These are phyloP conservation scores for Strix occidentalis DNA, from an alignment of 2,797 vertebrate species.

Conservation along the genomic window DNA sequence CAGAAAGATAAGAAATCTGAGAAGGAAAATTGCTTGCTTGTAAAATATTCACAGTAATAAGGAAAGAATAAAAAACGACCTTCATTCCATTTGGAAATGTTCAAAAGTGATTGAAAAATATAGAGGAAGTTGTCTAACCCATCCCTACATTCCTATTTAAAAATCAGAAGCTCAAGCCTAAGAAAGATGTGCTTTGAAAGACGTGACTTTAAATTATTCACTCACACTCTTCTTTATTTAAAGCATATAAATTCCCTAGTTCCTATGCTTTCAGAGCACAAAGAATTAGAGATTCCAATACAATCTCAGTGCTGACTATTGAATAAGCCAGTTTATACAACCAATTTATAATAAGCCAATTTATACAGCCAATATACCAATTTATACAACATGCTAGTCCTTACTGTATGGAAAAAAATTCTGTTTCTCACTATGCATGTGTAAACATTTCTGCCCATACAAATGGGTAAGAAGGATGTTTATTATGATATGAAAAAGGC, in stretches of 20 bases:
- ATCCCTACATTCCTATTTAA: not conserved
- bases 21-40: not conserved
- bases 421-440: not conserved
- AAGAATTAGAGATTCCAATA: not conserved
- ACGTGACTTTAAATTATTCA: not conserved
- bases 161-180: not conserved
- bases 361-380: not conserved
- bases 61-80: not conserved
- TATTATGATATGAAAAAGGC: not conserved
- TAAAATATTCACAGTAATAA: not conserved
- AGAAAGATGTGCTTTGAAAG: not conserved
- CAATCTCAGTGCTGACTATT: not conserved
- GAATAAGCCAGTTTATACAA: not conserved
- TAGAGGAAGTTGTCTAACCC: not conserved
- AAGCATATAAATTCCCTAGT: not conserved
- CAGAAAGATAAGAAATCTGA: not conserved
- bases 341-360: not conserved
- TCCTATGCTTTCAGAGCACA: not conserved
- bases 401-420: not conserved
- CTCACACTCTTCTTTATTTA: not conserved
- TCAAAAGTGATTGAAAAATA: not conserved
- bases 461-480: not conserved
- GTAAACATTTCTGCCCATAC: not conserved
- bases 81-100: not conserved
- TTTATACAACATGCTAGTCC: not conserved